Evolutionary conservation across 2,113 vertebrate genomes (phyloP).

Genomic region (Rhinoderma darwinii): DNA sequence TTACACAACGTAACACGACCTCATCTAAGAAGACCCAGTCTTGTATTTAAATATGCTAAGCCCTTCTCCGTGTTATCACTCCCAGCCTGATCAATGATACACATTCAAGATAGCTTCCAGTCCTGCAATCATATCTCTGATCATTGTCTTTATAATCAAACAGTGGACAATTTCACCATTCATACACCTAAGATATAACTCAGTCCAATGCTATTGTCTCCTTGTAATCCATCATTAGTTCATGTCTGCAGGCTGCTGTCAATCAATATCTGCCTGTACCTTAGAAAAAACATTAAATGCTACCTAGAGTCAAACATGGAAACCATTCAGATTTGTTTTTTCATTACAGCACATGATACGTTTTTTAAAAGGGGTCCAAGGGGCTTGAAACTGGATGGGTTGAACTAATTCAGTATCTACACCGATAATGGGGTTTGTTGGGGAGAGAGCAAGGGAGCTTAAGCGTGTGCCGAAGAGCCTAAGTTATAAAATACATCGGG

Average conservation of each 20-base stretch:
- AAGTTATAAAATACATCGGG: too few relatives aligned
- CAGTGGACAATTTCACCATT: conserved; percentile 7
- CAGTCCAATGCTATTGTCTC: conserved; percentile 6
- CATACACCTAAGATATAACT: neutral
- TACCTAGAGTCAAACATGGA: neutral
- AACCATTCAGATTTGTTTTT: neutral
- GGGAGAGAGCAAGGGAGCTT: too few relatives aligned
- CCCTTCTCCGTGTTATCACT: neutral
- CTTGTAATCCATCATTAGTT: conserved; percentile 23
- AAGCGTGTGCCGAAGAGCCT: too few relatives aligned
- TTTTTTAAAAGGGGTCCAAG: neutral
- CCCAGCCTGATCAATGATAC: conserved; percentile 13
- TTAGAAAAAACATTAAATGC: neutral
- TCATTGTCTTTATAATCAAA: conserved; percentile 17
- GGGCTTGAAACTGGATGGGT: neutral
- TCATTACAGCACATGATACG: neutral
- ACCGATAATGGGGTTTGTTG: too few relatives aligned
- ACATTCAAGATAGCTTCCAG: conserved; percentile 13
- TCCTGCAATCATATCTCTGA: conserved; percentile 3
- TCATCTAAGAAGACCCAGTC: neutral
- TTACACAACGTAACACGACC: neutral
- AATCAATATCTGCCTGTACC: neutral
- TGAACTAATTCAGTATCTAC: neutral
- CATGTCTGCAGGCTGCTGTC: conserved; percentile 12
- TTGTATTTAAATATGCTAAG: conserved; percentile 7